These are phyloP conservation scores for Ceratina japonica DNA, from an alignment of 1,140 invertebrate species.

Conservation along the genomic window DNA sequence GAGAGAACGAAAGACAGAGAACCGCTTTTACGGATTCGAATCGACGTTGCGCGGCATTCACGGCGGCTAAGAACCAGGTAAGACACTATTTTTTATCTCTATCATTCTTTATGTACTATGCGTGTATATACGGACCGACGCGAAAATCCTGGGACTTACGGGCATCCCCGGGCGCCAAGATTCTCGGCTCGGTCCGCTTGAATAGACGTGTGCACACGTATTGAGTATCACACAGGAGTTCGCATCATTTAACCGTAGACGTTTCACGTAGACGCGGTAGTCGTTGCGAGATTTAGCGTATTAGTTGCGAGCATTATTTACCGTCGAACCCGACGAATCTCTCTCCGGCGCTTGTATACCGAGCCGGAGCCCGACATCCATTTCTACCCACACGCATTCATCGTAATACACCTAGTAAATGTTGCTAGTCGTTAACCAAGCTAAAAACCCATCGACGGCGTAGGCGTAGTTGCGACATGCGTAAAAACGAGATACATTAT, in stretches of 20 bases:
- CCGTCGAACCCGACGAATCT: neutral
- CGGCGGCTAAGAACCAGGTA: slow-evolving; percentile 53
- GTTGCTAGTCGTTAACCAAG: slow-evolving; percentile 52
- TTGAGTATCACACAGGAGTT: slow-evolving; percentile 5
- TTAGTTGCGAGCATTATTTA: slow-evolving; percentile 33
- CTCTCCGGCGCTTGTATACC: no score
- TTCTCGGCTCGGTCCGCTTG: neutral
- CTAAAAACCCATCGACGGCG: slow-evolving; percentile 50
- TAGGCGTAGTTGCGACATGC: slow-evolving; percentile 55
- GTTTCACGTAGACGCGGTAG: slow-evolving; percentile 25
- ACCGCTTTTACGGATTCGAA: slow-evolving; percentile 34
- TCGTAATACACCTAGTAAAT: slow-evolving; percentile 49
- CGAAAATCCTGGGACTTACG: neutral
- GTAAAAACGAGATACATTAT: slow-evolving; percentile 25
- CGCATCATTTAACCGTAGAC: slow-evolving; percentile 34
- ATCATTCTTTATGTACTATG: slow-evolving; percentile 5
- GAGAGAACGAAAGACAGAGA: neutral
- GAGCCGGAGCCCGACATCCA: neutral
- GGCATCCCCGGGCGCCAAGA: no score
- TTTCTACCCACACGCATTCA: slow-evolving; percentile 43
- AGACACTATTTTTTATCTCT: slow-evolving; percentile 43
- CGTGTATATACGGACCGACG: neutral
- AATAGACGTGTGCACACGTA: slow-evolving; percentile 11
- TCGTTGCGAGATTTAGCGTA: slow-evolving; percentile 36
- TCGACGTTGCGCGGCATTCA: slow-evolving; percentile 19